Percentiles rank a stretch among this genome's conserved stretches.
These are phyloP conservation scores for Mesorhabditis belari DNA, from an alignment of 2,888 invertebrate genomes.

Conservation along the genomic window DNA sequence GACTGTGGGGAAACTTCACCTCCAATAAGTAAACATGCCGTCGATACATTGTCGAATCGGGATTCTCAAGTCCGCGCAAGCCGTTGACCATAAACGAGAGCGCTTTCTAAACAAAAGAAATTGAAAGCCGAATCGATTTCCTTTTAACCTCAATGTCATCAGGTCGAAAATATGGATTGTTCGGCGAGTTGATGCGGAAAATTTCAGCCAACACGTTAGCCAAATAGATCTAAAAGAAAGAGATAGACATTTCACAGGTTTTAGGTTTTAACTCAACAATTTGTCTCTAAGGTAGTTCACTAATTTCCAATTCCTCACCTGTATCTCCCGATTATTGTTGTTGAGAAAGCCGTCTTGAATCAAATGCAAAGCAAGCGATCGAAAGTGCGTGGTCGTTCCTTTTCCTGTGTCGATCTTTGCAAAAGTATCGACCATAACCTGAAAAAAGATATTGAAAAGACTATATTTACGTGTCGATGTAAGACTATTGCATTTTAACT, in stretches of 20 bases:
- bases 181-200: not conserved
- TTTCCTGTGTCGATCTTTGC: not conserved
- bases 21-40: not conserved
- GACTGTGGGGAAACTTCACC: not conserved
- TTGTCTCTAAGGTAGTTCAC: too few relatives aligned
- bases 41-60: not conserved
- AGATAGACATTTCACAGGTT: not conserved
- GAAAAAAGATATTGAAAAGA: too few relatives aligned
- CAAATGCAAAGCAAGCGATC: not conserved
- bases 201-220: not conserved
- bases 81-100: not conserved
- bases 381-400: not conserved
- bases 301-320: too few relatives aligned
- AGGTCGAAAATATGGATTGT: not conserved
- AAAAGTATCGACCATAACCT: not conserved
- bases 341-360: not conserved
- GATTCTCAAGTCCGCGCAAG: not conserved
- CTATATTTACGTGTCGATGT: too few relatives aligned
- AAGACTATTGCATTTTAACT: too few relatives aligned
- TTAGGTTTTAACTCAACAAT: too few relatives aligned
- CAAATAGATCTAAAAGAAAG: not conserved
- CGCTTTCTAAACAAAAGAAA: not conserved
- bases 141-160: not conserved
- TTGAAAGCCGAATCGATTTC: too few relatives aligned
- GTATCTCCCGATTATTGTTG: not conserved